A percentile compares a stretch with the other conserved stretches of the same genome.
phyloP scores from a whole-genome alignment of 2,113 vertebrate genomes.

The Myrmecophaga tridactyla region DNA sequence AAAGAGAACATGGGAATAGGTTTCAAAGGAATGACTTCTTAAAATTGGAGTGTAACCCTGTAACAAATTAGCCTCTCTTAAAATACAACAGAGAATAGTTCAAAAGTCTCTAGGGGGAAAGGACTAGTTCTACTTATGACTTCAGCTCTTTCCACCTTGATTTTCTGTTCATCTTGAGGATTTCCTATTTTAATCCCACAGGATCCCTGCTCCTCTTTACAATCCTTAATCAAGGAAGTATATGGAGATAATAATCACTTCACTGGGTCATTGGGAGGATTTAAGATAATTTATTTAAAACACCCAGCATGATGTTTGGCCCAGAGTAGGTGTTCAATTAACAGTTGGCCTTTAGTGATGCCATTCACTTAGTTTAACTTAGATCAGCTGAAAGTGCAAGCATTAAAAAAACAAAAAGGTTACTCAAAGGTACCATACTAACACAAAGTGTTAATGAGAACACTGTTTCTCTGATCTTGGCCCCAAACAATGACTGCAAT shows the following conservation, averaged over 20 bases:
- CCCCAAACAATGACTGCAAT: not conserved
- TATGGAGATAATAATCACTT: not conserved
- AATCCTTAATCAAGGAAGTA: not conserved
- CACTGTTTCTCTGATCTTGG: constrained; percentile 29
- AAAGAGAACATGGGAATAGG: not conserved
- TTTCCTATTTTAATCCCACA: not conserved
- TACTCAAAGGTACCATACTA: too few species aligned
- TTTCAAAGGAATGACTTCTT: not conserved
- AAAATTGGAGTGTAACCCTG: not conserved
- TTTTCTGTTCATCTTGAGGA: too few species aligned
- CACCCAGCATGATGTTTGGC: not conserved
- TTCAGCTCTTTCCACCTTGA: constrained; percentile 23
- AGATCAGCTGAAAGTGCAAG: not conserved
- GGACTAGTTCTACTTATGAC: not conserved
- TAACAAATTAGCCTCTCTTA: not conserved
- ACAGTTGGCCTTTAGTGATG: not conserved
- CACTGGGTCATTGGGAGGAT: not conserved
- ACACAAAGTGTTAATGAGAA: too few species aligned
- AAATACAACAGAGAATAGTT: constrained; percentile 4
- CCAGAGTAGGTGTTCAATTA: not conserved
- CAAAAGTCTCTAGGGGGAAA: not conserved
- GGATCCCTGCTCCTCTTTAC: not conserved
- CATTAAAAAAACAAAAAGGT: not conserved
- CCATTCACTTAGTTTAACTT: constrained; percentile 20
- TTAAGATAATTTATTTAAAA: not conserved